Base-by-base conservation (phyloP, 2,797 vertebrate species). In the Onychomys leucogaster region DNA sequence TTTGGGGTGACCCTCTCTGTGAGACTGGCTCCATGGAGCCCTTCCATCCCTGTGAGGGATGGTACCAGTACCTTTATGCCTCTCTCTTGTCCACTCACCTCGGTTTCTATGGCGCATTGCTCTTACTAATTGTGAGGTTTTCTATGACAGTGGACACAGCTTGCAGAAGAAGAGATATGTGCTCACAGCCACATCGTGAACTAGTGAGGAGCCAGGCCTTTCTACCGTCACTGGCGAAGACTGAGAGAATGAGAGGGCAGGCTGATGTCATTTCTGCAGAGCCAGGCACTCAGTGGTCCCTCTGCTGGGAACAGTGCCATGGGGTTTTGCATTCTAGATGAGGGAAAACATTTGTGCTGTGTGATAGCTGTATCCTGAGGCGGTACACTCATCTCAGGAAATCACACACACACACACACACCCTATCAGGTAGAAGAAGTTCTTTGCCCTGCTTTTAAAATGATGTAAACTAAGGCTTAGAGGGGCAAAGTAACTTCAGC, bases 401-500 rank as follows among this genome's bases (percentile, higher is more conserved):
- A 71, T 93, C 77, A n/a, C n/a, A n/a, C 27, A 12, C 43, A 41
- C 6, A n/a, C 27, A 12, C 43, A 41, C 6, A 49, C 12, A 27
- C 13, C 41, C 52, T 95, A 8, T 69, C 32, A 37, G 61, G 55
- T 57, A 61, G 52, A 55, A 55, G 21, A 67, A 89, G 82, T 19
- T 73, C 83, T 87, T 16, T 55, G 57, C 25, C n/a, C n/a, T 73
- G 65, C 29, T 46, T 78, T 95, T 77, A 57, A 37, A 93, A 67
- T 89, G 67, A 82, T 69, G 63, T 61, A 89, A 95, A 94, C 57
- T 49, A 59, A 96, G 46, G 27, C 76, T 55, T 90, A 95, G 52
- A 95, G 91, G 93, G 46, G n/a, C 78, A 80, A 52, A 94, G 91
- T 65, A 75, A 91, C 59, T 93, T 91, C 52, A 93, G 88, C 57